Percentiles rank a stretch among this genome's conserved stretches.
Evolutionary conservation across 2,797 vertebrate genomes (phyloP).

Genomic region (Danionella dracula): DNA sequence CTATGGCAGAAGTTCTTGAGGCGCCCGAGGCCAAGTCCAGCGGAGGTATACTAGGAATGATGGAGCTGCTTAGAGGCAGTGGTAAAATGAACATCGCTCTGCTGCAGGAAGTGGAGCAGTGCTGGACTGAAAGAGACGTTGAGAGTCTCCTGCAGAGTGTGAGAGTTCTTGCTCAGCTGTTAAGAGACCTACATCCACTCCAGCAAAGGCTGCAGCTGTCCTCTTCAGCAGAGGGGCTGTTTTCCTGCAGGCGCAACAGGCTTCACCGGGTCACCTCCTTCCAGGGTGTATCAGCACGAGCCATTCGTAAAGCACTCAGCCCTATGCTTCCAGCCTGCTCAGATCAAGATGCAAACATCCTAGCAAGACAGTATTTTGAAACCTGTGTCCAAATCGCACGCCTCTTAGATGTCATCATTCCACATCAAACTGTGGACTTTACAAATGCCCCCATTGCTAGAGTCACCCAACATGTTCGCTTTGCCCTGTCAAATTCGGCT

Average conservation of each 20-base stretch:
- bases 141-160: conserved; percentile 45
- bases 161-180: conserved; percentile 47
- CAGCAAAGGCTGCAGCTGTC: conserved; percentile 36
- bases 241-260: conserved; percentile 38
- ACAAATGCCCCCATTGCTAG: conserved; percentile 5
- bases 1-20: conserved; percentile 46
- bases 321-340: background rate
- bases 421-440: conserved; percentile 4
- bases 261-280: conserved; percentile 52
- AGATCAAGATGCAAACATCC: background rate
- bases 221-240: conserved; percentile 29
- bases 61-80: conserved; percentile 35
- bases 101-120: conserved; percentile 48
- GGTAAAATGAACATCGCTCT: conserved; percentile 33
- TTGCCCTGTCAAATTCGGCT: conserved; percentile 25
- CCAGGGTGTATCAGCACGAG: conserved; percentile 41
- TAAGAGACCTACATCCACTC: conserved; percentile 48
- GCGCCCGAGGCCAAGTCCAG: conserved; percentile 31
- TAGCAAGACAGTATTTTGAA: conserved; percentile 37
- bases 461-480: conserved; percentile 33
- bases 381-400: conserved; percentile 31
- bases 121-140: conserved; percentile 41
- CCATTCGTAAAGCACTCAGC: conserved; percentile 44
- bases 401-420: conserved; percentile 33
- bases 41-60: background rate